Evolutionary conservation across 2,797 vertebrate species (phyloP).

Genomic region (Staurois parvus): DNA sequence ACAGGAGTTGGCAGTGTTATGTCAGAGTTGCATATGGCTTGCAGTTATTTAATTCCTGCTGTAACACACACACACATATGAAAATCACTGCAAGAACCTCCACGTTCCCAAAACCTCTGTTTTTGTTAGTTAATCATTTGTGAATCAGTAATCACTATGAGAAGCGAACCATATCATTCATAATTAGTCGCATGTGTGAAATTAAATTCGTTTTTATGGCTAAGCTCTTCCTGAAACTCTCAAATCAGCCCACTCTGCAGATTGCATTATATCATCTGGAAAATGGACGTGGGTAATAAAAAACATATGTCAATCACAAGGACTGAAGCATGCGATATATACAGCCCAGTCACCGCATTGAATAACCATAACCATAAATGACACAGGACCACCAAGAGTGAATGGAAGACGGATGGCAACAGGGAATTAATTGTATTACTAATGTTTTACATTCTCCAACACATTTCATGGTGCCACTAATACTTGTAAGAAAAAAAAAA

Average conservation of each 20-base stretch:
- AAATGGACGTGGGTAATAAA: constrained; percentile 20
- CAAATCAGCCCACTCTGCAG: constrained; percentile 7
- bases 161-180: neutral
- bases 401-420: neutral
- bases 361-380: too few relatives aligned
- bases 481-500: constrained; percentile 12
- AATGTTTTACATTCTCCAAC: constrained; percentile 33
- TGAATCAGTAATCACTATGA: constrained; percentile 19
- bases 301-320: neutral
- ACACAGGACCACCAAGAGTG: constrained; percentile 44
- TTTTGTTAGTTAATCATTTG: constrained; percentile 1
- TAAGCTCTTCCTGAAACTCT: constrained; percentile 17
- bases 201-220: constrained; percentile 33
- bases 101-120: neutral
- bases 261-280: constrained; percentile 45
- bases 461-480: constrained; percentile 19
- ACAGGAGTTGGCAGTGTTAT: too few relatives aligned
- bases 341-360: constrained; percentile 4
- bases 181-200: constrained; percentile 50
- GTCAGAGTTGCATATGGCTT: too few relatives aligned
- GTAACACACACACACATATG: neutral
- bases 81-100: neutral
- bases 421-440: constrained; percentile 35
- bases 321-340: constrained; percentile 11
- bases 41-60: neutral